Conservation (phyloP, 2,888 invertebrate genomes). For the Orgyia antiqua region DNA sequence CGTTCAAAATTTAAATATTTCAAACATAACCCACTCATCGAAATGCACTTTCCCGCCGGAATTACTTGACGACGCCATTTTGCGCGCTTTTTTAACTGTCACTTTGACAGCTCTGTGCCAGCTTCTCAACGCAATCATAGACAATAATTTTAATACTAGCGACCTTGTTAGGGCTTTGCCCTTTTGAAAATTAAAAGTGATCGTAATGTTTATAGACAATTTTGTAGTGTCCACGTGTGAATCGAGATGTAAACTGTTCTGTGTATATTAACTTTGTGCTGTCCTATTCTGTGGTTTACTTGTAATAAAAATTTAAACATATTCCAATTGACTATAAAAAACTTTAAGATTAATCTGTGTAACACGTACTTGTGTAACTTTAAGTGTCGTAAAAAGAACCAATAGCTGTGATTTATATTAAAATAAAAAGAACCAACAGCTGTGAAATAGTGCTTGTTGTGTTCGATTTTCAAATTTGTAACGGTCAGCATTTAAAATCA, state of each 20-base stretch:
- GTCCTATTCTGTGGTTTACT: constrained; percentile 25
- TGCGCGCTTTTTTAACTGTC: constrained; percentile 32
- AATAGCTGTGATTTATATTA: too few relatives aligned
- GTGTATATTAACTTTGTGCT: constrained; percentile 27
- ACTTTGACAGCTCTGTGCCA: constrained; percentile 22
- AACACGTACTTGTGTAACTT: constrained; percentile 5
- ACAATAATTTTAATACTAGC: constrained; percentile 13
- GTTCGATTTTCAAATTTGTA: too few relatives aligned
- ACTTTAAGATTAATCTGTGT: constrained; percentile 2
- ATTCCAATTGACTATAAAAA: background rate
- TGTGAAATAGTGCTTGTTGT: too few relatives aligned
- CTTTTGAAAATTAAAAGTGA: constrained; percentile 17
- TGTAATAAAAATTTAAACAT: constrained; percentile 3
- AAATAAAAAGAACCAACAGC: too few relatives aligned
- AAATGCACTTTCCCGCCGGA: constrained; percentile 49
- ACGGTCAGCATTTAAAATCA: too few relatives aligned
- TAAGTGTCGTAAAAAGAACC: constrained; percentile 2
- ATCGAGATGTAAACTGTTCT: constrained; percentile 33
- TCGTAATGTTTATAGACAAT: constrained; percentile 12
- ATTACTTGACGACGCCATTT: constrained; percentile 28
- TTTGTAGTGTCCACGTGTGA: too few relatives aligned
- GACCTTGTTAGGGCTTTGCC: constrained; percentile 14
- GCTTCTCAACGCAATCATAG: constrained; percentile 15
- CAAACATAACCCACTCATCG: constrained; percentile 18
- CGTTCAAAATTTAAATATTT: constrained; percentile 5